Base-by-base conservation (phyloP, 2,797 vertebrate species). In the Salarias fasciatus region DNA sequence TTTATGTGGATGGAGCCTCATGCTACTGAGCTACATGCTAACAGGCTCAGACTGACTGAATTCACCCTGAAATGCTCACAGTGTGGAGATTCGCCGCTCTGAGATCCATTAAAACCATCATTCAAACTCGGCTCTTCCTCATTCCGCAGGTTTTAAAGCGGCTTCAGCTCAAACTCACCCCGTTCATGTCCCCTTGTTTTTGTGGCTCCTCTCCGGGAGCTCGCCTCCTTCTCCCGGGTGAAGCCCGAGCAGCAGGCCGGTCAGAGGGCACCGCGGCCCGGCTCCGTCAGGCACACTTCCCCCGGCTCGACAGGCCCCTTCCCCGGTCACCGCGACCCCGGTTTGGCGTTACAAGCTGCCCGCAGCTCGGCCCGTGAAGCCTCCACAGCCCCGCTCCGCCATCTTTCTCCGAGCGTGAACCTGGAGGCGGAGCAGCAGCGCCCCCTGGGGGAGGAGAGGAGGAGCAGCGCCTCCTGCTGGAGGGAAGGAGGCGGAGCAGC, bases 131-230 rank as follows among this genome's bases (percentile, higher is more conserved):
- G n/a, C 24, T 24, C 24, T 24, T 24, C 36, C 62, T 30, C 0
- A 15, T 7, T 1, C 24, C 1, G 47, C 48, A 14, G n/a, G 45
- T 13, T 36, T 40, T 43, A 9, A 6, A 55, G 56, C 6, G 18
- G 3, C 18, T 66, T 58, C 44, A 42, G 0, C 30, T 31, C 14
- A 54, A 83, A 92, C 95, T 92, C 94, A 95, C 96, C 94, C 94
- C 93, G 91, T 93, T 94, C 93, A 95, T 94, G 86, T 94, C 93
- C 85, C 94, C 77, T 93, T 92, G 87, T 93, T 92, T 68, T 85
- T 77, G 88, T 75, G 78, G 83, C 86, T 91, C 80, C 61, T 75
- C 82, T 53, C 87, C 85, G 78, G 78, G 74, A 85, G 87, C 82
- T 79, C 56, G 76, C 83, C 75, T 70, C 86, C 91, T 58, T 53